Percentiles rank a stretch among this genome's conserved stretches.
Conservation (phyloP, 2,888 invertebrate genomes). For the Volucella zonaria region DNA sequence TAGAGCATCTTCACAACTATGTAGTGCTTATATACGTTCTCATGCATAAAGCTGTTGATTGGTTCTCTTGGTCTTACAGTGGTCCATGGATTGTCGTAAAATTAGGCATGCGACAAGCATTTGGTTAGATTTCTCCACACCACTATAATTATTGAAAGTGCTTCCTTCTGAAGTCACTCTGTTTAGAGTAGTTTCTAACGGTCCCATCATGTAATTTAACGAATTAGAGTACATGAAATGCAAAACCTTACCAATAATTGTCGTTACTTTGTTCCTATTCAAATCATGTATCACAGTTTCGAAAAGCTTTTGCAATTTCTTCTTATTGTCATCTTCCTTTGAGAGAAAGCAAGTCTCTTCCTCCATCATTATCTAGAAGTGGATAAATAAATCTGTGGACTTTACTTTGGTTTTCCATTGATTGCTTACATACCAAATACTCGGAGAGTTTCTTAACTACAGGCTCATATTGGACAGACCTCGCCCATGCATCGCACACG, state of each 20-base stretch:
- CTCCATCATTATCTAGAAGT: constrained; percentile 89
- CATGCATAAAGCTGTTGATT: too few species aligned
- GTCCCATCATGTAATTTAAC: too few species aligned
- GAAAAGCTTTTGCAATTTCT: constrained; percentile 89
- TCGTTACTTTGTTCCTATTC: constrained; percentile 90
- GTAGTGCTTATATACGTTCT: too few species aligned
- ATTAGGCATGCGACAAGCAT: too few species aligned
- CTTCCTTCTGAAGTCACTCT: too few species aligned
- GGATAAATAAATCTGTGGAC: background rate
- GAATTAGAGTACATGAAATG: too few species aligned
- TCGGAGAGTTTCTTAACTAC: constrained; percentile 96
- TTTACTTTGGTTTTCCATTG: background rate
- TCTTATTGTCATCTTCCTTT: constrained; percentile 85
- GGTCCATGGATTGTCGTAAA: too few species aligned
- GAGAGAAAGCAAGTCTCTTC: constrained; percentile 93
- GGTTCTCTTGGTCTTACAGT: too few species aligned
- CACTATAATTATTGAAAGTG: too few species aligned
- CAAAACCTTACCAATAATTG: constrained; percentile 86
- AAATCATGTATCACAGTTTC: constrained; percentile 91
- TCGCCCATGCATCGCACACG: constrained; percentile 94
- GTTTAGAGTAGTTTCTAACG: too few species aligned
- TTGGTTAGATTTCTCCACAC: too few species aligned
- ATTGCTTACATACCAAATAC: constrained; percentile 87
- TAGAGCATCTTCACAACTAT: too few species aligned
- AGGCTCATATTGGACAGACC: constrained; percentile 96